These are phyloP conservation scores for Mionectes olivaceus DNA, from an alignment of 2,797 vertebrate species.

Conservation along the genomic window DNA sequence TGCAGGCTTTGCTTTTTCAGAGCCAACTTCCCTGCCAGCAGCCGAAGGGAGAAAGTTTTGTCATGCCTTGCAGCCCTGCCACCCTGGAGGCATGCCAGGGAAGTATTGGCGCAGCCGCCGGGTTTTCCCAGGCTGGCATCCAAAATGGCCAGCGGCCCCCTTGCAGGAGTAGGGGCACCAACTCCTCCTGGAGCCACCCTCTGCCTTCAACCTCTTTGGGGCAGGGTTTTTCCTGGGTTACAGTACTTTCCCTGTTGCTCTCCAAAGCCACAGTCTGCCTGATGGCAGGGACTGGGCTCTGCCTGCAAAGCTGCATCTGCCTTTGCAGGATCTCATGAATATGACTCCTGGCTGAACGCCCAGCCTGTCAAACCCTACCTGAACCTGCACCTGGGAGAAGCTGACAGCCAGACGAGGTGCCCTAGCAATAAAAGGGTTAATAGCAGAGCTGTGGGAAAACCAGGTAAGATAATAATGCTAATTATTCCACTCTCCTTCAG, in stretches of 20 bases:
- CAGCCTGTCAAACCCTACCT: neutral
- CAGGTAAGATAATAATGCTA: neutral
- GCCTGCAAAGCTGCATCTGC: neutral
- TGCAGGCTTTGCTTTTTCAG: neutral
- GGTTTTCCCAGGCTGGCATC: neutral
- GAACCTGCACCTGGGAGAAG: neutral
- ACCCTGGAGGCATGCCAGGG: rapidly evolving
- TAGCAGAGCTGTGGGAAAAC: neutral
- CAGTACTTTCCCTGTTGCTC: neutral
- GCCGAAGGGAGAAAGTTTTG: neutral
- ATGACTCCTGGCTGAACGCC: neutral
- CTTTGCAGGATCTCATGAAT: neutral
- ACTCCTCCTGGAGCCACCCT: neutral
- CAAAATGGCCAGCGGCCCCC: rapidly evolving
- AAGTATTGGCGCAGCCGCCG: rapidly evolving
- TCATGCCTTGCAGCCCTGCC: neutral
- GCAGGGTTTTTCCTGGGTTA: neutral
- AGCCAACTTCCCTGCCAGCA: neutral
- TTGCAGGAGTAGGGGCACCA: neutral
- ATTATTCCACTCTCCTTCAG: neutral
- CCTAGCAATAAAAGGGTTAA: neutral
- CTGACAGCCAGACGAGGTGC: neutral
- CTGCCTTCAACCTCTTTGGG: neutral
- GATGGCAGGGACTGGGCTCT: neutral
- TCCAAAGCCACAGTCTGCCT: neutral